A percentile compares a stretch with the other conserved stretches of the same genome.
Conservation (phyloP, 2,113 vertebrate species). For the Cheirogaleus medius region DNA sequence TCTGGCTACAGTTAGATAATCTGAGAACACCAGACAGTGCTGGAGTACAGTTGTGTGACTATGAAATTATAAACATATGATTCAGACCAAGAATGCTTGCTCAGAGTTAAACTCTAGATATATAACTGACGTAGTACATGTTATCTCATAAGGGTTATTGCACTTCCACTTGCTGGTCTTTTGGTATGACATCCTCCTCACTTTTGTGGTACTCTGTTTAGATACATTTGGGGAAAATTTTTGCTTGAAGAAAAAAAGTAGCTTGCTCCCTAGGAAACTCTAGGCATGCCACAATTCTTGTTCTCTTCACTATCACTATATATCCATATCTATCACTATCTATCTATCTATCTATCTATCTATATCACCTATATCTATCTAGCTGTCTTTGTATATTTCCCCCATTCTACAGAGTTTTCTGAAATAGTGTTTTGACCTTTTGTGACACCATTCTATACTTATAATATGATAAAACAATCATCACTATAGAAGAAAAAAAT, state of each 20-base stretch:
- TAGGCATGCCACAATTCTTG: background rate
- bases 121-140: background rate
- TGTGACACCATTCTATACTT: background rate
- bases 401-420: background rate
- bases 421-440: background rate
- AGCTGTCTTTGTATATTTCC: background rate
- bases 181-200: background rate
- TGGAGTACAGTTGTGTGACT: background rate
- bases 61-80: background rate
- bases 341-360: too few relatives aligned
- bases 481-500: background rate
- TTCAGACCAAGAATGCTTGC: background rate
- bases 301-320: background rate
- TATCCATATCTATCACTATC: background rate
- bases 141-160: background rate
- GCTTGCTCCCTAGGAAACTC: background rate
- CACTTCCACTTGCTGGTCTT: background rate
- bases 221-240: background rate
- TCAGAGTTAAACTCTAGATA: background rate
- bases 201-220: background rate
- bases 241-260: background rate
- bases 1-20: background rate
- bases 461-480: background rate
- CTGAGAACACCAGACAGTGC: background rate
- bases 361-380: background rate